phyloP scores from a whole-genome alignment of 2,797 vertebrate genomes.

The Avahi laniger region DNA sequence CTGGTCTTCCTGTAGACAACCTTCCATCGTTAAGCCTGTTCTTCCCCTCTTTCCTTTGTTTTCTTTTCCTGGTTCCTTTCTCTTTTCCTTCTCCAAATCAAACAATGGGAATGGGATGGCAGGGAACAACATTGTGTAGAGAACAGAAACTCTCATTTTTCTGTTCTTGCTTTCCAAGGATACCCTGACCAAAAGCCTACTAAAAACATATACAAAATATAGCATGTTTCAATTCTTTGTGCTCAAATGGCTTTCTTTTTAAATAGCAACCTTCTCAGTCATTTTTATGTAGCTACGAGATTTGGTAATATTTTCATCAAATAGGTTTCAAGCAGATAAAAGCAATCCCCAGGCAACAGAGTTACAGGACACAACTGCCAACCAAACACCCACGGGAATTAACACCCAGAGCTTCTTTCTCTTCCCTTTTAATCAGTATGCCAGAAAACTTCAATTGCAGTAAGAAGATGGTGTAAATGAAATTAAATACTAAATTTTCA shows the following conservation, averaged over 20 bases:
- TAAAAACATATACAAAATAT: background rate
- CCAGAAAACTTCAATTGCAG: background rate
- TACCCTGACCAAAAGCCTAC: background rate
- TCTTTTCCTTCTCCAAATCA: background rate
- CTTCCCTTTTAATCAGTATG: conserved; percentile 37
- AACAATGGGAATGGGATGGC: background rate
- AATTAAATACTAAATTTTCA: conserved; percentile 5
- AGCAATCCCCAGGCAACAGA: background rate
- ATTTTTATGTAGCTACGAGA: conserved; percentile 21
- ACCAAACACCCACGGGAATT: background rate
- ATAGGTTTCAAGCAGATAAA: conserved; percentile 20
- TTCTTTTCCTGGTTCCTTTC: background rate
- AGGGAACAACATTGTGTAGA: background rate
- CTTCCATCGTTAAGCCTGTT: background rate
- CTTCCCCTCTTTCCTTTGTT: background rate
- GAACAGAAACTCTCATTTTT: background rate
- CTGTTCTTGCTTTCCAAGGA: background rate
- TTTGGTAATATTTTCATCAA: conserved; percentile 51
- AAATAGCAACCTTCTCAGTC: background rate
- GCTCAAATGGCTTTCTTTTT: background rate
- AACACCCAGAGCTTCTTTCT: background rate
- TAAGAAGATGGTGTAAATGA: background rate
- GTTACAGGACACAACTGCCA: background rate
- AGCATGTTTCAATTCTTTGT: background rate
- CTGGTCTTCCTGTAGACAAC: background rate